A percentile compares a stretch with the other conserved stretches of the same genome.
Conservation (phyloP, 2,113 vertebrate species). For the Psilopogon haemacephalus region DNA sequence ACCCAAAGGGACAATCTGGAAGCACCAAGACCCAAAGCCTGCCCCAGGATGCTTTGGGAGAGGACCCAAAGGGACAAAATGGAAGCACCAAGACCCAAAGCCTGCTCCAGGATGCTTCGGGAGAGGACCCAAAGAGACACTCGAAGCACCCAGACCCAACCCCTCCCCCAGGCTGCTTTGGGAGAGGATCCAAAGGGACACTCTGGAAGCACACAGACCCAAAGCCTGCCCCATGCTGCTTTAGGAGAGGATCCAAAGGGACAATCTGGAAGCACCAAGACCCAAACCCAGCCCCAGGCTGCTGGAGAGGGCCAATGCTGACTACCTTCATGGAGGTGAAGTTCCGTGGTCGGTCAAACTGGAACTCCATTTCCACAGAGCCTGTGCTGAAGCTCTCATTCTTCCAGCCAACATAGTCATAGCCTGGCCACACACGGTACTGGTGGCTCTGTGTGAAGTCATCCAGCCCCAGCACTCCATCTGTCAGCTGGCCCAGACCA, state of each 20-base stretch:
- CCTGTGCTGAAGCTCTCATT: conserved; percentile 87
- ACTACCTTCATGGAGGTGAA: conserved; percentile 97
- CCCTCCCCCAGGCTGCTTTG: background rate
- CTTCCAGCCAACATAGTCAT: conserved; percentile 96
- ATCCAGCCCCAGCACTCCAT: conserved; percentile 91
- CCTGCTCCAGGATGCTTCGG: background rate
- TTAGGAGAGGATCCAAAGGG: background rate
- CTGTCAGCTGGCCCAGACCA: conserved; percentile 93
- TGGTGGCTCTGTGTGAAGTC: conserved; percentile 93
- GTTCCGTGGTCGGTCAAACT: conserved; percentile 93
- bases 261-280: background rate
- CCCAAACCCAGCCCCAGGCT: background rate
- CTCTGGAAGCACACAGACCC: background rate
- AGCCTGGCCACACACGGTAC: conserved; percentile 91
- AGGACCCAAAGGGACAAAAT: background rate
- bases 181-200: background rate
- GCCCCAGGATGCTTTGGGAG: background rate
- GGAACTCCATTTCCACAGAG: conserved; percentile 90
- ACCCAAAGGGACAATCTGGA: background rate
- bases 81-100: background rate
- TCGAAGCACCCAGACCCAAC: background rate
- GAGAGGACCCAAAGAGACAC: background rate
- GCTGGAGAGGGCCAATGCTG: background rate
- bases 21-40: background rate
- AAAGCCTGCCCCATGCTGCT: background rate